phyloP scores from a whole-genome alignment of 2,888 invertebrate species.

The Ellobium chinense region DNA sequence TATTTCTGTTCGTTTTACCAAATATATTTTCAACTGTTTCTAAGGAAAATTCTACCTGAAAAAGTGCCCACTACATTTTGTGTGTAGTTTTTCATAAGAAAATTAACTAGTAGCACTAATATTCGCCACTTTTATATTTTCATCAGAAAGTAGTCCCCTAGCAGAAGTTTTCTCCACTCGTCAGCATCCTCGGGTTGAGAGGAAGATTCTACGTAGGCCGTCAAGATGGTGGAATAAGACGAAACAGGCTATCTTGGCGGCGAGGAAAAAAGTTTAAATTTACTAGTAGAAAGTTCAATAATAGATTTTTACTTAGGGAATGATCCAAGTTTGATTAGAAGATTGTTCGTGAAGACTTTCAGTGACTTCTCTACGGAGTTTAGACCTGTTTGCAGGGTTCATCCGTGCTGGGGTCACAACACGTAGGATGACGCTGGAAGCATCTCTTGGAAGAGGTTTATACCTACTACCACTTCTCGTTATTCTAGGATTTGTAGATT shows the following conservation, averaged over 20 bases:
- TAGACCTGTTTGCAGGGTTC: not conserved
- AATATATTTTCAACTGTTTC: too few relatives aligned
- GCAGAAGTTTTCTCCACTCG: not conserved
- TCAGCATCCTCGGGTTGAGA: conserved; percentile 4
- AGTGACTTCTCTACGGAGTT: not conserved
- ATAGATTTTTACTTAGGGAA: not conserved
- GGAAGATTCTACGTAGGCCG: not conserved
- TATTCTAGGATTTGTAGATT: not conserved
- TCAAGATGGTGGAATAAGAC: conserved; percentile 39
- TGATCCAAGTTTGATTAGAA: not conserved
- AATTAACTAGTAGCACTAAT: too few relatives aligned
- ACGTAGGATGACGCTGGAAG: not conserved
- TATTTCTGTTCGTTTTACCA: not conserved
- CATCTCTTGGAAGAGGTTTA: not conserved
- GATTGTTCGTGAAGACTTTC: not conserved
- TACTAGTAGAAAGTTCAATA: not conserved
- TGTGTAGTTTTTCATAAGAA: too few relatives aligned
- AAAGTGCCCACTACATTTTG: too few relatives aligned
- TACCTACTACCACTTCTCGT: not conserved
- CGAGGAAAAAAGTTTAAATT: not conserved
- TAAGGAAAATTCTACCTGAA: too few relatives aligned
- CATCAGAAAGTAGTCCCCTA: conserved; percentile 25
- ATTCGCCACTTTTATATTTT: too few relatives aligned
- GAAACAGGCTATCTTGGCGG: not conserved
- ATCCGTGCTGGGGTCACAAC: not conserved